These are phyloP conservation scores for Thaumatotibia leucotreta DNA, from an alignment of 1,140 invertebrate species.

Conservation along the genomic window DNA sequence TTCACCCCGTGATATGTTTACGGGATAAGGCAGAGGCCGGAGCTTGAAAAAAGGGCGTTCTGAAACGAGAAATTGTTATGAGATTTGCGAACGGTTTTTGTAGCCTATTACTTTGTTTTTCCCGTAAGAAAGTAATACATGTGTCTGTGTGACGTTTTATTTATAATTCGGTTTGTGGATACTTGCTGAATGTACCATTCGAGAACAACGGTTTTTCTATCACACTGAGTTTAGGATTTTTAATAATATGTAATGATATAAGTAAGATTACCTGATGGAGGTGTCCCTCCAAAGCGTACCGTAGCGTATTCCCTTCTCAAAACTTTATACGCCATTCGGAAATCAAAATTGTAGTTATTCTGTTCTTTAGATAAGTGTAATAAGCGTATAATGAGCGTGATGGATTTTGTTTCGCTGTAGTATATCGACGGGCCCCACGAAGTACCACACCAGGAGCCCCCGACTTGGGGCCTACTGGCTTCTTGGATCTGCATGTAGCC, in stretches of 20 bases:
- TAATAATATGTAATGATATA: no score
- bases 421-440: constrained; percentile 88
- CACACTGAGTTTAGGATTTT: no score
- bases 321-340: constrained; percentile 89
- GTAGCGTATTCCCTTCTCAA: constrained; percentile 85
- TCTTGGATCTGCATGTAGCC: constrained; percentile 88
- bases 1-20: constrained; percentile 68
- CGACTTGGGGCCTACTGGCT: constrained; percentile 84
- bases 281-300: constrained; percentile 85
- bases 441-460: constrained; percentile 88
- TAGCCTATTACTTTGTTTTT: background rate
- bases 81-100: constrained; percentile 6
- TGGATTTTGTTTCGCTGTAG: constrained; percentile 87
- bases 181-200: background rate
- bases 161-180: background rate
- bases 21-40: constrained; percentile 56
- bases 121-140: constrained; percentile 1
- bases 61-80: constrained; percentile 42
- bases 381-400: constrained; percentile 84
- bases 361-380: constrained; percentile 85
- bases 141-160: constrained; percentile 1
- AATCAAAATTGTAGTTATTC: constrained; percentile 90
- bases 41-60: constrained; percentile 71
- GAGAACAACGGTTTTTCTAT: no score
- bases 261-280: constrained; percentile 54